phyloP scores from a whole-genome alignment of 92 coral and sea anemone species.

The Siderastrea radians region DNA sequence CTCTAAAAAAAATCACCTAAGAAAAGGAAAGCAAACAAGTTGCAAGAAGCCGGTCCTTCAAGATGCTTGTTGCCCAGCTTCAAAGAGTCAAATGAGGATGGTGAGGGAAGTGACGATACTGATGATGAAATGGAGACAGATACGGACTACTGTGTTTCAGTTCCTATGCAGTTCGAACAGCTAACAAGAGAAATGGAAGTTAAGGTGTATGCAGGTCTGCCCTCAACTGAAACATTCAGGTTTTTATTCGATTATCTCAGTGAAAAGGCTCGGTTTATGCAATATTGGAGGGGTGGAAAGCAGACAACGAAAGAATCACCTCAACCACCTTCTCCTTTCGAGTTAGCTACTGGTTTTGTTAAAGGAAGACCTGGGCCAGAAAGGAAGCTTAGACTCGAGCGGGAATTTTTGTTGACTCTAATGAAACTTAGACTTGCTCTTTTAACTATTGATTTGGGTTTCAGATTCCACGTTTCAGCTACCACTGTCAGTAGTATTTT shows the following conservation, averaged over 20 bases:
- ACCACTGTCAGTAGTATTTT: no score
- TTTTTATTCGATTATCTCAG: slow-evolving; percentile 55
- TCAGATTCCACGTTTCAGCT: no score
- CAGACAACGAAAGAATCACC: background rate
- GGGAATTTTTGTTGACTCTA: no score
- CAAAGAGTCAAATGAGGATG: slow-evolving; percentile 2
- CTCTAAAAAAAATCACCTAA: slow-evolving; percentile 42
- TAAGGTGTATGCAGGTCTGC: no score
- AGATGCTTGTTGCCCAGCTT: slow-evolving; percentile 4
- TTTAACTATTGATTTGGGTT: no score
- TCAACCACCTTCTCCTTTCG: no score
- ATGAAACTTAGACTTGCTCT: no score
- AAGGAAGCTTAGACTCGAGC: no score
- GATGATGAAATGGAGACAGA: background rate
- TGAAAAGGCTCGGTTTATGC: slow-evolving; percentile 32
- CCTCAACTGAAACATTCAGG: no score
- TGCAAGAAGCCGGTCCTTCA: background rate
- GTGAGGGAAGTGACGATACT: background rate
- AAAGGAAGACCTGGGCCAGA: background rate
- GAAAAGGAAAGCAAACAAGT: slow-evolving; percentile 43
- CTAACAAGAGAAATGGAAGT: background rate
- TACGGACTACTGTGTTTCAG: background rate
- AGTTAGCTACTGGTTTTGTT: slow-evolving; percentile 12
- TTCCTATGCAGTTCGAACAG: slow-evolving; percentile 50
- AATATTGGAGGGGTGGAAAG: no score